Percentiles rank a stretch among this genome's conserved stretches.
These are phyloP conservation scores for Dissostichus mawsoni DNA, from an alignment of 2,113 vertebrate genomes.

Conservation along the genomic window DNA sequence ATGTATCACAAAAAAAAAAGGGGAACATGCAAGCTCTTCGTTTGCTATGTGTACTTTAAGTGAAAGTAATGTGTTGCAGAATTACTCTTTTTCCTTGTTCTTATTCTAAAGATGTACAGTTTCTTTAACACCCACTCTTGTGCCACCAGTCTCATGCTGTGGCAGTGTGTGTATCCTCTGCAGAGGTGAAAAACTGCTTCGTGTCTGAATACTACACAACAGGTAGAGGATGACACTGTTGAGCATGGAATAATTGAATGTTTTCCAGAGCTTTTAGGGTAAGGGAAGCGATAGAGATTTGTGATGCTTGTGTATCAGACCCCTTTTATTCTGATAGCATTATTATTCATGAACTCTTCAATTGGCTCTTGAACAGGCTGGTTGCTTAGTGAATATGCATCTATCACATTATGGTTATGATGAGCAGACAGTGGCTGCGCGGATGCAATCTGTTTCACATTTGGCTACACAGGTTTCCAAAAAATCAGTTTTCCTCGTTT, in stretches of 20 bases:
- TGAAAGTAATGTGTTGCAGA: background rate
- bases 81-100: background rate
- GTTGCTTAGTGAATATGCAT: slow-evolving; percentile 38
- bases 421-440: background rate
- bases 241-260: background rate
- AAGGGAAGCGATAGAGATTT: background rate
- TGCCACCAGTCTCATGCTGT: background rate
- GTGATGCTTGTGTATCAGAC: background rate
- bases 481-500: background rate
- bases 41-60: background rate
- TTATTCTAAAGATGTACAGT: background rate
- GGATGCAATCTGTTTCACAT: slow-evolving; percentile 28
- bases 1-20: background rate
- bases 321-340: slow-evolving; percentile 7
- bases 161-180: background rate
- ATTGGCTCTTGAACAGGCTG: slow-evolving; percentile 21
- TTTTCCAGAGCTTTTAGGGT: background rate
- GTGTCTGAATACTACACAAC: background rate
- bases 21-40: background rate
- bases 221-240: background rate
- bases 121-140: background rate
- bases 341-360: slow-evolving; percentile 49
- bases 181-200: background rate
- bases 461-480: background rate
- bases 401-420: slow-evolving; percentile 5